Evolutionary conservation across 2,113 vertebrate genomes (phyloP).

Genomic region (Meriones unguiculatus): DNA sequence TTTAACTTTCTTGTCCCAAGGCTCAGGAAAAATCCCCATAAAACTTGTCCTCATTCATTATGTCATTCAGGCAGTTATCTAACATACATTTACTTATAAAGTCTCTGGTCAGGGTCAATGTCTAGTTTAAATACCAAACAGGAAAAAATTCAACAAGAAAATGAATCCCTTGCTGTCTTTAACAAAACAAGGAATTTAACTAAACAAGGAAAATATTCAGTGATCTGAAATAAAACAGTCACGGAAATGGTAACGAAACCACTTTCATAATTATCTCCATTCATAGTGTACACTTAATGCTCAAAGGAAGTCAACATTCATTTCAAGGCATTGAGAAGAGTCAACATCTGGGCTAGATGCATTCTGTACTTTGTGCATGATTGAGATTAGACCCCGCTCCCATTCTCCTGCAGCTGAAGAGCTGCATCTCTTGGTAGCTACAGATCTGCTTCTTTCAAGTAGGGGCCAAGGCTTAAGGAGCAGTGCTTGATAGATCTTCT

Average conservation of each 20-base stretch:
- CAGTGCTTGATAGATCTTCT: background rate
- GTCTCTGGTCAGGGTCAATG: background rate
- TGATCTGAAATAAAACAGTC: background rate
- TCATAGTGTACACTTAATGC: background rate
- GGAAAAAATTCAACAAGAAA: background rate
- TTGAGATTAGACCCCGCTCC: background rate
- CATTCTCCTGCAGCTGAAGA: background rate
- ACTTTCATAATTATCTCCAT: background rate
- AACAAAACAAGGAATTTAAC: slow-evolving; percentile 28
- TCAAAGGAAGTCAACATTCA: background rate
- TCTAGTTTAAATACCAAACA: background rate
- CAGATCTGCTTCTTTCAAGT: background rate
- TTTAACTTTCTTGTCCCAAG: background rate
- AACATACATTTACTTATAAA: slow-evolving; percentile 42
- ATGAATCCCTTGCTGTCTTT: background rate
- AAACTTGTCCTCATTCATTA: background rate
- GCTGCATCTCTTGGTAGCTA: background rate
- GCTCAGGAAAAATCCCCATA: background rate
- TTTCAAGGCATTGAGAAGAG: background rate
- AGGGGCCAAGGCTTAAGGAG: background rate
- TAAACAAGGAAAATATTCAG: slow-evolving; percentile 9
- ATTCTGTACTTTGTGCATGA: background rate
- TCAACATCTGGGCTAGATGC: background rate
- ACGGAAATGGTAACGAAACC: background rate
- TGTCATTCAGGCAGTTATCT: background rate